Conservation (phyloP, 2,113 vertebrate genomes). For the Prionailurus bengalensis region DNA sequence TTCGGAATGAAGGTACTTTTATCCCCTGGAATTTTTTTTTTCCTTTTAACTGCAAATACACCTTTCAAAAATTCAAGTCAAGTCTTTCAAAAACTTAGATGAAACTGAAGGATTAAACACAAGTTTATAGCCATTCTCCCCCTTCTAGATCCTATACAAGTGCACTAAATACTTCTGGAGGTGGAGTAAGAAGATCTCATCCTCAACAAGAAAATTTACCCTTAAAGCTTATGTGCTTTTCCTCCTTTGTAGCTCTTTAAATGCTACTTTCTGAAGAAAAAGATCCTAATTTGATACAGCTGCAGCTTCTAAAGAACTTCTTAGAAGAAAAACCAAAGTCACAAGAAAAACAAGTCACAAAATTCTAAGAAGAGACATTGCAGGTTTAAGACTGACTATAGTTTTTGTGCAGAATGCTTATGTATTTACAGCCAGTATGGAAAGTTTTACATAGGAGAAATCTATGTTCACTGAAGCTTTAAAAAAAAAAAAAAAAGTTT, state of each 20-base stretch:
- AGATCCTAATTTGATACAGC: constrained; percentile 51
- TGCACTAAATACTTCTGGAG: constrained; percentile 9
- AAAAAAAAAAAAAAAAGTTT: not conserved
- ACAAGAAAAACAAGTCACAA: constrained; percentile 37
- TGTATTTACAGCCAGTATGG: constrained; percentile 8
- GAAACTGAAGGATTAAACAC: constrained; percentile 9
- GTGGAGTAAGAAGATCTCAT: constrained; percentile 34
- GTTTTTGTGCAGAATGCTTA: constrained; percentile 40
- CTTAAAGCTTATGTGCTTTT: constrained; percentile 42
- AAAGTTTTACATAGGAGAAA: constrained; percentile 31
- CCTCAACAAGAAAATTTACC: constrained; percentile 52
- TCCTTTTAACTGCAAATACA: constrained; percentile 52
- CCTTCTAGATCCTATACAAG: not conserved
- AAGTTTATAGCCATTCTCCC: not conserved
- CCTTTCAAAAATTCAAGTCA: constrained; percentile 43
- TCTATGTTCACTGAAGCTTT: constrained; percentile 23
- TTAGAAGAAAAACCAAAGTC: constrained; percentile 46
- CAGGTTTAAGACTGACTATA: constrained; percentile 48
- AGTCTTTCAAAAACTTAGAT: constrained; percentile 33
- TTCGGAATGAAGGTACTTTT: constrained; percentile 30
- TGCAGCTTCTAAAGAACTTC: constrained; percentile 67
- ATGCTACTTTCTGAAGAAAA: constrained; percentile 63
- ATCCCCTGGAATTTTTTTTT: constrained; percentile 1
- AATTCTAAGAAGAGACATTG: constrained; percentile 30
- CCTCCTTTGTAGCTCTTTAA: constrained; percentile 57